phyloP scores from a whole-genome alignment of 2,888 invertebrate genomes.

The Drosophila infuscata region DNA sequence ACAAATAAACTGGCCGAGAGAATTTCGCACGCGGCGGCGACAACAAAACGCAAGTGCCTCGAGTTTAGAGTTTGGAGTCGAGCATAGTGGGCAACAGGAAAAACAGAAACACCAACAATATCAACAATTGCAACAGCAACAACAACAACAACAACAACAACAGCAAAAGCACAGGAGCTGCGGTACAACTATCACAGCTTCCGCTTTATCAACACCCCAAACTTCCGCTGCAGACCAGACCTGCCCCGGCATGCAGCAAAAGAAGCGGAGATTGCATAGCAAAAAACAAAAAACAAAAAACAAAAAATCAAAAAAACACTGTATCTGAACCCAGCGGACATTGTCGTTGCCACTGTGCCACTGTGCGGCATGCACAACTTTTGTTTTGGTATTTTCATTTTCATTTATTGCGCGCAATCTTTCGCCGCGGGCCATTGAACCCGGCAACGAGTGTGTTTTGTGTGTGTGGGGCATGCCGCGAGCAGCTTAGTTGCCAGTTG shows the following conservation, averaged over 20 bases:
- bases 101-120: not conserved
- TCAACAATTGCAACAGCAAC: not conserved
- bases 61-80: slow-evolving; percentile 56
- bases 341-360: slow-evolving; percentile 49
- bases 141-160: not conserved
- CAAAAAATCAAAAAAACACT: slow-evolving; percentile 11
- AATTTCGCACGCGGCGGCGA: slow-evolving; percentile 45
- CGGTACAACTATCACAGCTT: slow-evolving; percentile 66
- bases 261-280: slow-evolving; percentile 42
- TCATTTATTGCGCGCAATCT: slow-evolving; percentile 65
- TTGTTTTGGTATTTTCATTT: slow-evolving; percentile 66
- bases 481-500: slow-evolving; percentile 6
- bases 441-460: slow-evolving; percentile 1
- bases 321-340: slow-evolving; percentile 58
- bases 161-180: slow-evolving; percentile 30
- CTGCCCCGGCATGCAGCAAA: not conserved
- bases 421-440: slow-evolving; percentile 57
- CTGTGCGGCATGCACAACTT: slow-evolving; percentile 53
- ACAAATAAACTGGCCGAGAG: slow-evolving; percentile 57
- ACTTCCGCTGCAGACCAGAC: slow-evolving; percentile 60
- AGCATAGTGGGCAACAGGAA: slow-evolving; percentile 11
- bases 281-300: slow-evolving; percentile 7
- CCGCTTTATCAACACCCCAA: slow-evolving; percentile 71
- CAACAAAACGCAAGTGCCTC: slow-evolving; percentile 49
- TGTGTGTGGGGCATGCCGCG: not conserved